Base-by-base conservation (phyloP, 30 jellyfish, hydroid and myxozoan species). In the Clytia hemisphaerica region DNA sequence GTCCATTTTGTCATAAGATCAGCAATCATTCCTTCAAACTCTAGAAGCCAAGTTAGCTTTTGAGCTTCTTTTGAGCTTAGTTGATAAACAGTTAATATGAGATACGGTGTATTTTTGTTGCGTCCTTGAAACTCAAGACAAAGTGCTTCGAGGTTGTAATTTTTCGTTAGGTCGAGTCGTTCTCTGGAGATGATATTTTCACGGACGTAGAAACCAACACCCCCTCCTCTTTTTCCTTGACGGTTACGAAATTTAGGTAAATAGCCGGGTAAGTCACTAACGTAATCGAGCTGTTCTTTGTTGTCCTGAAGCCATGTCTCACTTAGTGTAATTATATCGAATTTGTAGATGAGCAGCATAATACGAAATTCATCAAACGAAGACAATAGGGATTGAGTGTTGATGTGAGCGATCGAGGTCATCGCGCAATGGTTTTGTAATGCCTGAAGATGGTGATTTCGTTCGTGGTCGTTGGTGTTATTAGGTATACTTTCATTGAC, bases 251-350 rank as follows among this genome's bases (percentile, higher is more conserved):
- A 70, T 46, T 48, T 67, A 24, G 29, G 75, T 60, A 59, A 55
- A 57, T 80, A 69, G 42, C 93, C 93, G 45, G 81, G 93, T 18
- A 80, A 69, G 58, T 27, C 59, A n/a, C n/a, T n/a, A 72, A 60
- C 80, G 42, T 69, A 70, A 18, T 70, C 32, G 26, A 80, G 80
- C 33, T 29, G 87, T 15, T 70, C 67, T 31, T 81, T 65, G 61
- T 80, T 69, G 82, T 80, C 81, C 46, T 80, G 70, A 40, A 80
- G 75, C 93, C 93, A 80, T 46, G 93, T 68, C 57, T 80, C 88
- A 21, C 71, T 21, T 75, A 80, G 63, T 21, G 93, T 59, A 10
- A 69, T 54, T 44, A 69, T 60, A 40, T 80, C 81, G 38, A 70
- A 80, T 19, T 81, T 74, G 61, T 80, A 80, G 51, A 58, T 70